Evolutionary conservation across 2,888 invertebrate species (phyloP).

Genomic region (Cantharis lateralis): DNA sequence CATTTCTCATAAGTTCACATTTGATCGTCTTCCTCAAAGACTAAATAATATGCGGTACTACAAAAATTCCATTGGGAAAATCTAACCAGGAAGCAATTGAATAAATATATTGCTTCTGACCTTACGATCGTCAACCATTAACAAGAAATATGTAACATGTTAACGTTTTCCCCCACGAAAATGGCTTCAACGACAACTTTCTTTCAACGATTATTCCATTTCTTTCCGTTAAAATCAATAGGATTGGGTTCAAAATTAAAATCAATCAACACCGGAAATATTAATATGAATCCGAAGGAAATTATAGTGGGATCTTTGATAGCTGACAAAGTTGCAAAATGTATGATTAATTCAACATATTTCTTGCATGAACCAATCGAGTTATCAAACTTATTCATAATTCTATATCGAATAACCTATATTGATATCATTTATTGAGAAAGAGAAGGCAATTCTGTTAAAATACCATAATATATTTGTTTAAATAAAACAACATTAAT

Average conservation of each 20-base stretch:
- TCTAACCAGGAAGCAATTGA: not conserved
- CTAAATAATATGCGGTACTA: not conserved
- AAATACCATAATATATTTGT: not conserved
- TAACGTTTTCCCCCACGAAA: not conserved
- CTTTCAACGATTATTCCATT: not conserved
- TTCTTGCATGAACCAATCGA: not conserved
- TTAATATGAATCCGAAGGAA: not conserved
- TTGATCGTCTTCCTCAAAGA: not conserved
- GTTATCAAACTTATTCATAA: not conserved
- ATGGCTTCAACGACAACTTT: not conserved
- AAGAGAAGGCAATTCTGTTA: not conserved
- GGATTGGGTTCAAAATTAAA: not conserved
- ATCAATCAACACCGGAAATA: not conserved
- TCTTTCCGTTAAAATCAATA: not conserved
- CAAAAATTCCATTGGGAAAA: not conserved
- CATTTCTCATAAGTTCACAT: not conserved
- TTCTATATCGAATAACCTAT: not conserved
- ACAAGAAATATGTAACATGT: not conserved
- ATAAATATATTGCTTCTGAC: not conserved
- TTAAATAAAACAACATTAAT: not conserved
- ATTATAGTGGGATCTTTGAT: not conserved
- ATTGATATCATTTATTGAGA: not conserved
- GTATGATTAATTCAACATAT: not conserved
- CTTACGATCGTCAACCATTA: not conserved
- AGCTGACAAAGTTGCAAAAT: not conserved